These are phyloP conservation scores for Tenebrio molitor DNA, from an alignment of 1,140 invertebrate genomes.

Conservation along the genomic window DNA sequence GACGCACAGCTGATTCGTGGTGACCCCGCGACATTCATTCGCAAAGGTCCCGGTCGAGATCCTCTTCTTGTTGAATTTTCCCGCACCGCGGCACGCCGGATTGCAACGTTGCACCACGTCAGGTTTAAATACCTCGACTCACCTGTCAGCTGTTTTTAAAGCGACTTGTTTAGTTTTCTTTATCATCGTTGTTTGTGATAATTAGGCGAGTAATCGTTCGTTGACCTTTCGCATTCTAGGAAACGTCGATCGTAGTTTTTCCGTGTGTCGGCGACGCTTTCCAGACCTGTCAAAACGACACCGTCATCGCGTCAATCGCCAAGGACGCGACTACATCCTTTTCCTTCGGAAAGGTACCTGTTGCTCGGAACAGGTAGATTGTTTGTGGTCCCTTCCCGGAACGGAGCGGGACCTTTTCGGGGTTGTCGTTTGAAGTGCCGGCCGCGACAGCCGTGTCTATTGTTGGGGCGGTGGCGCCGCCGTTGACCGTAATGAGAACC, in stretches of 20 bases:
- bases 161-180: constrained; percentile 15
- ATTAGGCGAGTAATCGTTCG: constrained; percentile 39
- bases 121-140: constrained; percentile 42
- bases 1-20: no score
- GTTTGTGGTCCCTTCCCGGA: constrained; percentile 17
- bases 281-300: constrained; percentile 5
- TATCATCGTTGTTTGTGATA: constrained; percentile 43
- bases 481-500: background rate
- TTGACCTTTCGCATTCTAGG: constrained; percentile 46
- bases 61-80: background rate
- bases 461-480: constrained; percentile 41
- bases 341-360: constrained; percentile 30
- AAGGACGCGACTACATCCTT: constrained; percentile 34
- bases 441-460: no score
- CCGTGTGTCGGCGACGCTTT: background rate
- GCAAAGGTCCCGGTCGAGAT: no score
- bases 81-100: background rate
- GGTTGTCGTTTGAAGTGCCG: no score
- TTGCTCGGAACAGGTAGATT: constrained; percentile 34
- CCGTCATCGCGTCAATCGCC: constrained; percentile 18
- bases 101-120: constrained; percentile 27
- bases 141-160: constrained; percentile 45
- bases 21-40: no score
- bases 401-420: no score
- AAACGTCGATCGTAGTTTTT: constrained; percentile 41